A percentile compares a stretch with the other conserved stretches of the same genome.
These are phyloP conservation scores for Xanthorhoe spadicearia DNA, from an alignment of 2,888 invertebrate genomes.

Conservation along the genomic window DNA sequence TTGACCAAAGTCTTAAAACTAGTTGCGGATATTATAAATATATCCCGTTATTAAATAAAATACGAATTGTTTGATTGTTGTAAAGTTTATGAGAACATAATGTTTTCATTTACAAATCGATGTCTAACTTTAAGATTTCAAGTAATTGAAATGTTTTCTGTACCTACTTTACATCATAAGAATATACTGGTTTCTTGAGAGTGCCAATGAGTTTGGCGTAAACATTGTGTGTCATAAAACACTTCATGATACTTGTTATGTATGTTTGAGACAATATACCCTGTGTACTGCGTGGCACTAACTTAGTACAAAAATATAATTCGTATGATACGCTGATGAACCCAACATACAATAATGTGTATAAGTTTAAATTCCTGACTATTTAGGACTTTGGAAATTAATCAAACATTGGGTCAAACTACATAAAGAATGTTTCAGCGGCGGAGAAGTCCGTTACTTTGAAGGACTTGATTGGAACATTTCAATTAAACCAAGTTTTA, in stretches of 20 bases:
- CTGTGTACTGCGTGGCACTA: not conserved
- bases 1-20: conserved; percentile 85
- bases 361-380: conserved; percentile 26
- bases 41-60: conserved; percentile 71
- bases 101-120: conserved; percentile 73
- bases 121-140: conserved; percentile 65
- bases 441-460: not conserved
- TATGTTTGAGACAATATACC: not conserved
- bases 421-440: not conserved
- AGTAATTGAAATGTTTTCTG: conserved; percentile 52
- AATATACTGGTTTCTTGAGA: conserved; percentile 18
- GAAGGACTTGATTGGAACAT: not conserved
- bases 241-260: not conserved
- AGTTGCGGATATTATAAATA: conserved; percentile 74
- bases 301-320: conserved; percentile 9
- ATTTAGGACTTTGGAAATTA: conserved; percentile 20
- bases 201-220: conserved; percentile 21
- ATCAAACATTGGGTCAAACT: conserved; percentile 17
- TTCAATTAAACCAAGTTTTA: not conserved
- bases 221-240: not conserved
- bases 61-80: conserved; percentile 81
- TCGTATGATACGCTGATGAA: conserved; percentile 12
- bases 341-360: conserved; percentile 29
- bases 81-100: conserved; percentile 76
- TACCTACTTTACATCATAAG: conserved; percentile 57